phyloP scores from a whole-genome alignment of 2,113 vertebrate species.

The Proteles cristata region DNA sequence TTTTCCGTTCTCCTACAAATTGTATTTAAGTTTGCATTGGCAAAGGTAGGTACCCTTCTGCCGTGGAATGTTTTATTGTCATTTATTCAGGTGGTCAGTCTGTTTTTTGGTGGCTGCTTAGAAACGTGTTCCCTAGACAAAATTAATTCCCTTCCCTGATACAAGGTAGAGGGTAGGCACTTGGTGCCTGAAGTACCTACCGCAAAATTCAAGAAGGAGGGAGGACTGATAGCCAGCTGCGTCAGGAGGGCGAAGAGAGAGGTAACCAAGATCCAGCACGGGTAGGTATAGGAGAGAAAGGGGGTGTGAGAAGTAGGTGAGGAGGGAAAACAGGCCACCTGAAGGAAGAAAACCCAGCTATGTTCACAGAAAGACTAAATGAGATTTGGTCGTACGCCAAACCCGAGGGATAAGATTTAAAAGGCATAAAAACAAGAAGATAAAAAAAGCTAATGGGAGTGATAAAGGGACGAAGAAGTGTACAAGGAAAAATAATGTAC shows the following conservation, averaged over 20 bases:
- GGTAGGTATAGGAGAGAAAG: rapidly evolving
- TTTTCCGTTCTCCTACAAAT: neutral
- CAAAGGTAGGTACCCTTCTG: neutral
- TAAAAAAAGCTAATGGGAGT: neutral
- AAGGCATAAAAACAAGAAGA: constrained; percentile 2
- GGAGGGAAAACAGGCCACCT: neutral
- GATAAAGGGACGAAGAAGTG: neutral
- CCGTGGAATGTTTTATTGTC: neutral
- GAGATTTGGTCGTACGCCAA: neutral
- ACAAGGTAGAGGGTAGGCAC: neutral
- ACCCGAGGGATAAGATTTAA: neutral
- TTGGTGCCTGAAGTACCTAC: neutral
- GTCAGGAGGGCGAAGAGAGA: neutral
- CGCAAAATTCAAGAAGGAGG: neutral
- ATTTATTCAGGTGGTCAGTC: neutral
- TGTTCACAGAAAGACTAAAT: neutral
- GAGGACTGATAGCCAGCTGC: neutral
- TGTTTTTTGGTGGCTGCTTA: neutral
- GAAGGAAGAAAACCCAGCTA: neutral
- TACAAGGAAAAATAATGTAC: neutral
- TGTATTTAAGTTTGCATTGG: neutral
- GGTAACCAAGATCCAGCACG: neutral
- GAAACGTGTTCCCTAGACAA: neutral
- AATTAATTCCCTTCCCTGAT: neutral
- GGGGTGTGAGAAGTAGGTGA: neutral